Percentiles rank a stretch among this genome's conserved stretches.
These are phyloP conservation scores for Thamnaconus septentrionalis DNA, from an alignment of 2,113 vertebrate species.

Conservation along the genomic window DNA sequence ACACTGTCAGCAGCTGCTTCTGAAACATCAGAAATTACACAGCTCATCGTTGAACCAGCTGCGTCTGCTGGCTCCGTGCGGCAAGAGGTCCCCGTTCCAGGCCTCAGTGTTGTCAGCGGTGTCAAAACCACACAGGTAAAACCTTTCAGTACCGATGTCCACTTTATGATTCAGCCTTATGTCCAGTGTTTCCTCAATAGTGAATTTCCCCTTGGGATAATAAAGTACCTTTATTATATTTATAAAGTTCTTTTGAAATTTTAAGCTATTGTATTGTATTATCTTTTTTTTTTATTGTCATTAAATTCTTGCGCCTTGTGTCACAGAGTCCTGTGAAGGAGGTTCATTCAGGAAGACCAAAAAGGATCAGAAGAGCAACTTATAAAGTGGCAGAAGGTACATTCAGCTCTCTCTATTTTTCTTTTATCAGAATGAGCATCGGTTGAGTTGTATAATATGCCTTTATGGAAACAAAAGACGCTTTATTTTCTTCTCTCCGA, in stretches of 20 bases:
- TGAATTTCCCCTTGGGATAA: too few relatives aligned
- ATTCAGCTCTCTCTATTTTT: not conserved
- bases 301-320: not conserved
- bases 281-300: not conserved
- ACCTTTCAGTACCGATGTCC: not conserved
- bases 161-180: not conserved
- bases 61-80: not conserved
- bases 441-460: not conserved
- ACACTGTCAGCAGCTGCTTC: not conserved
- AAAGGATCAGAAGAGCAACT: not conserved
- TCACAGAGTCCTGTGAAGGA: conserved; percentile 23
- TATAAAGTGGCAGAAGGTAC: conserved; percentile 27
- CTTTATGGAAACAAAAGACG: not conserved
- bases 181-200: not conserved
- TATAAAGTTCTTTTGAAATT: not conserved
- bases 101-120: not conserved
- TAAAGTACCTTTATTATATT: too few relatives aligned
- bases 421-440: not conserved
- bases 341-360: not conserved
- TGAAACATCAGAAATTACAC: rapidly evolving
- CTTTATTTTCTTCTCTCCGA: not conserved
- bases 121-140: not conserved
- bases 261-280: not conserved
- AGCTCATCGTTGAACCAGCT: not conserved
- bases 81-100: conserved; percentile 15